A percentile compares a stretch with the other conserved stretches of the same genome.
Conservation (phyloP, 2,113 vertebrate species). For the Pelecanus crispus region DNA sequence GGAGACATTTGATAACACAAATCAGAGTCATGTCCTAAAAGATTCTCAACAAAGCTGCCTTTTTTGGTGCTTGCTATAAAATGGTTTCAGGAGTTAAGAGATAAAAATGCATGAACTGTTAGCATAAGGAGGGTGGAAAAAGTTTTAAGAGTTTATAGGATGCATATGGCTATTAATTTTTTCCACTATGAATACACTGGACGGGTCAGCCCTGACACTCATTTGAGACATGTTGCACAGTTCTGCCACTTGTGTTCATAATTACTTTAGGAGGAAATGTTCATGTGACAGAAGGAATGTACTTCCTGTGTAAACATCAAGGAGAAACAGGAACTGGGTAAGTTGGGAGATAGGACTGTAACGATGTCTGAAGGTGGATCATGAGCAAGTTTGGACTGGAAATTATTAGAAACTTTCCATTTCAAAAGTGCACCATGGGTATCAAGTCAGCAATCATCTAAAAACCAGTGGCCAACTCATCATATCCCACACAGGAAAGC, state of each 20-base stretch:
- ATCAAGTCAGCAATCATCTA: not conserved
- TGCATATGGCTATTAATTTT: not conserved
- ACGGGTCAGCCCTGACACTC: not conserved
- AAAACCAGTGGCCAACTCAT: not conserved
- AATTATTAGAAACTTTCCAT: not conserved
- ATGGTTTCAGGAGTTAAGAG: not conserved
- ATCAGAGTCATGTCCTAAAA: not conserved
- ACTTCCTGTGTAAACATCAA: not conserved
- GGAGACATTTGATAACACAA: not conserved
- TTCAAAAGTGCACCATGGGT: not conserved
- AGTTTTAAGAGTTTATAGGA: not conserved
- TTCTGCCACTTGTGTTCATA: not conserved
- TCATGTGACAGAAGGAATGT: not conserved
- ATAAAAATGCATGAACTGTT: not conserved
- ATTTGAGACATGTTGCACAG: not conserved
- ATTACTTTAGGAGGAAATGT: not conserved
- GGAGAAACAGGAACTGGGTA: not conserved
- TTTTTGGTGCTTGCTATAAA: not conserved
- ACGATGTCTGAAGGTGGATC: rapidly evolving
- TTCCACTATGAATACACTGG: not conserved
- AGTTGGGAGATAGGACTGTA: not conserved
- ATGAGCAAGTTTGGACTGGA: not conserved
- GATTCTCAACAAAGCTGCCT: not conserved
- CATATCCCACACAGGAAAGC: not conserved
- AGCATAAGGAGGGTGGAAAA: not conserved